phyloP scores from a whole-genome alignment of 2,888 invertebrate species.

The Muschampia staudingeri region DNA sequence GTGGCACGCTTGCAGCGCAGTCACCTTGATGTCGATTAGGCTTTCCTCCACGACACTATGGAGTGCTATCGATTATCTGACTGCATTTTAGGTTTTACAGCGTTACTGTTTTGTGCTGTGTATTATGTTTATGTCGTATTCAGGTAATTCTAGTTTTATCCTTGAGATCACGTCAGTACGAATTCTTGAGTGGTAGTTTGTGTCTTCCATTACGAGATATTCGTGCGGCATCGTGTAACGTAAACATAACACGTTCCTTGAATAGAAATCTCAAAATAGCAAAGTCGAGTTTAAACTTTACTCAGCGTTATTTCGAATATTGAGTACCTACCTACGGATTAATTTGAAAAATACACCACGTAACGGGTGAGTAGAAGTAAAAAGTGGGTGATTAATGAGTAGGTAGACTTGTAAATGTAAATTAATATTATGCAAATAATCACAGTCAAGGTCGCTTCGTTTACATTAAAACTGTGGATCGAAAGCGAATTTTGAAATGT shows the following conservation, averaged over 20 bases:
- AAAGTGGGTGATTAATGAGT: background rate
- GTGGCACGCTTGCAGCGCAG: conserved; percentile 72
- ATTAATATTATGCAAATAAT: conserved; percentile 18
- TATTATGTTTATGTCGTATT: background rate
- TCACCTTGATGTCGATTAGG: conserved; percentile 85
- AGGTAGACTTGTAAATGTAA: background rate
- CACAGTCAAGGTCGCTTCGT: conserved; percentile 36
- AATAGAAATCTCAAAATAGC: conserved; percentile 73
- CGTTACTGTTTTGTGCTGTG: background rate
- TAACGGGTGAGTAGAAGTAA: background rate
- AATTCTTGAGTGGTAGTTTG: conserved; percentile 12
- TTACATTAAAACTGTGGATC: background rate
- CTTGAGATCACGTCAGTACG: conserved; percentile 36
- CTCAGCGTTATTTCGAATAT: conserved; percentile 12
- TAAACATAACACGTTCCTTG: conserved; percentile 76
- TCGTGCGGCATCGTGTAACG: conserved; percentile 72
- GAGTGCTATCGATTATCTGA: conserved; percentile 37
- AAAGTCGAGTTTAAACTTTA: conserved; percentile 38
- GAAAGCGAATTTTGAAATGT: conserved; percentile 5
- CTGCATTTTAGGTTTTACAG: conserved; percentile 16
- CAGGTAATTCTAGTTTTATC: conserved; percentile 27
- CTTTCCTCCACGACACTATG: conserved; percentile 69
- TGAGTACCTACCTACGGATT: background rate
- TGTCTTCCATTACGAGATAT: conserved; percentile 41
- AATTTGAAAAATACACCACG: background rate